Evolutionary conservation across 2,113 vertebrate species (phyloP).

Genomic region (Terrapene triunguis): DNA sequence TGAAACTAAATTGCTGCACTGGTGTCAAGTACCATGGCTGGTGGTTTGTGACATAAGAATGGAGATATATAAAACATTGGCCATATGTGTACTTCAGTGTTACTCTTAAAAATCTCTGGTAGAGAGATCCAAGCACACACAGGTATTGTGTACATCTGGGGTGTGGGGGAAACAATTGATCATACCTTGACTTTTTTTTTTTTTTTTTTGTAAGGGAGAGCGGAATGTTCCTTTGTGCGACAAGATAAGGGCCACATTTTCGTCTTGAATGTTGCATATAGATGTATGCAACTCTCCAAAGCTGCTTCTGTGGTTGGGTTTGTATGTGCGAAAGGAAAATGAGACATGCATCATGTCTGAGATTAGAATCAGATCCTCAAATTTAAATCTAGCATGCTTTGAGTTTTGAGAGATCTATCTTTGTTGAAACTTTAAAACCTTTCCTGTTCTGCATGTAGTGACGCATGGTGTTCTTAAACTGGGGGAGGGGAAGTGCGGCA

Average conservation of each 20-base stretch:
- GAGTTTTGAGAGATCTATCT: background rate
- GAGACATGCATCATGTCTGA: background rate
- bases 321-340: background rate
- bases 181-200: background rate
- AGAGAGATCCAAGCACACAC: background rate
- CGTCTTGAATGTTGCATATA: background rate
- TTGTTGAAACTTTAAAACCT: background rate
- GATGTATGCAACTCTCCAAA: background rate
- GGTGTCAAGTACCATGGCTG: rapidly evolving
- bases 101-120: rapidly evolving
- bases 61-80: rapidly evolving
- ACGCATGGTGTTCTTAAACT: slow-evolving; percentile 7
- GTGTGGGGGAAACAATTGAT: slow-evolving; percentile 4
- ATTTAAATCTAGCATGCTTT: background rate
- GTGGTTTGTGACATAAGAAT: rapidly evolving
- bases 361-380: background rate
- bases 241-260: slow-evolving; percentile 26
- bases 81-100: rapidly evolving
- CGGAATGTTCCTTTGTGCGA: background rate
- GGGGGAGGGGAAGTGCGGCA: slow-evolving; percentile 17
- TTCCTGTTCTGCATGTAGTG: background rate
- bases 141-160: rapidly evolving
- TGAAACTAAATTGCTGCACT: background rate
- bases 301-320: background rate
- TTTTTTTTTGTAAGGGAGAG: background rate